These are phyloP conservation scores for Caenorhabditis parvicauda DNA, from an alignment of 2,888 invertebrate genomes.

Conservation along the genomic window DNA sequence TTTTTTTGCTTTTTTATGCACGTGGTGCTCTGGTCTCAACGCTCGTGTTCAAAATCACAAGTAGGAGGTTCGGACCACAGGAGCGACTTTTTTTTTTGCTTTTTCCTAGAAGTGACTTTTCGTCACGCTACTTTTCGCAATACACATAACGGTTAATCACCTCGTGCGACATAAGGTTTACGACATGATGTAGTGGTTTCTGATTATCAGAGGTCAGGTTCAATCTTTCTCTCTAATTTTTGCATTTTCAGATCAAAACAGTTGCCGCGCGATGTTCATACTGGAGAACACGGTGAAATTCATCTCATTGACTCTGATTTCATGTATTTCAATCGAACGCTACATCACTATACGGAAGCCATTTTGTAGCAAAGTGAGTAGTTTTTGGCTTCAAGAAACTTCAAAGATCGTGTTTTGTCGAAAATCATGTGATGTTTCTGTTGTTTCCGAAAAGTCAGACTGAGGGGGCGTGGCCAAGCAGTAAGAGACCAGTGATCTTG, in stretches of 20 bases:
- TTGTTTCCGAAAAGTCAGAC: not conserved
- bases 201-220: no score
- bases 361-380: constrained; percentile 48
- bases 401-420: not conserved
- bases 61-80: no score
- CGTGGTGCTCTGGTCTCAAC: no score
- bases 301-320: constrained; percentile 53
- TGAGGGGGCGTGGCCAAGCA: not conserved
- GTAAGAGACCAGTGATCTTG: no score
- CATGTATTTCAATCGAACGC: constrained; percentile 58
- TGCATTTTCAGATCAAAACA: constrained; percentile 33
- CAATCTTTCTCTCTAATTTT: no score
- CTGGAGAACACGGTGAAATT: constrained; percentile 55
- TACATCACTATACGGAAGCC: constrained; percentile 60
- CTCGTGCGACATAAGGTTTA: no score
- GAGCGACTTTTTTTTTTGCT: no score
- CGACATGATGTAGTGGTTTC: no score
- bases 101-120: constrained; percentile 1
- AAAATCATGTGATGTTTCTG: not conserved
- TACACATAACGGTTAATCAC: no score
- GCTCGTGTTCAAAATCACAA: no score
- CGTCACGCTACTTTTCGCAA: not conserved
- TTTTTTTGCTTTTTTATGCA: no score
- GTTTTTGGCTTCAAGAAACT: not conserved
- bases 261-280: constrained; percentile 52